Conservation (phyloP, 2,888 invertebrate species). For the Drosophila kuntzei region DNA sequence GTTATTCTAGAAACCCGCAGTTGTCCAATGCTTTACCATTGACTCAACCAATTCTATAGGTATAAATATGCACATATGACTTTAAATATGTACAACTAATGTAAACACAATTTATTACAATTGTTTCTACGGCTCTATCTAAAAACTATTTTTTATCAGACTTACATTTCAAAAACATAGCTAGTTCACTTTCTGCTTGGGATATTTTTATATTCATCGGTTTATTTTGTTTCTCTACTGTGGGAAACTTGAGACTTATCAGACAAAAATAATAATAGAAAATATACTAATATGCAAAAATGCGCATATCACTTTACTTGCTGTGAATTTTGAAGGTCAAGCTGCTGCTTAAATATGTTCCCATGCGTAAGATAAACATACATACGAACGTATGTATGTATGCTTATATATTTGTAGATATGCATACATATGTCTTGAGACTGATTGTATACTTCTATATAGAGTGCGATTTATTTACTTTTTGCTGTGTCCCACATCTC, state of each 20-base stretch:
- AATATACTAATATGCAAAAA: conserved; percentile 32
- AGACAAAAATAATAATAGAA: conserved; percentile 15
- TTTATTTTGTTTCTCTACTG: conserved; percentile 30
- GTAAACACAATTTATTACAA: not conserved
- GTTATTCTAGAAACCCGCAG: conserved; percentile 28
- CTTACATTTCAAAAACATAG: not conserved
- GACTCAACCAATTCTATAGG: conserved; percentile 19
- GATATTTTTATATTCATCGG: conserved; percentile 22
- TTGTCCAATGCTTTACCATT: conserved; percentile 15
- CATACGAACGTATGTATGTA: not conserved
- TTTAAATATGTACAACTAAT: not conserved
- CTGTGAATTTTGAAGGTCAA: conserved; percentile 42
- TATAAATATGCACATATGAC: not conserved
- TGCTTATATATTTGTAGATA: not conserved
- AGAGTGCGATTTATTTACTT: not conserved
- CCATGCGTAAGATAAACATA: conserved; percentile 36
- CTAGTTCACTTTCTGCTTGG: conserved; percentile 4
- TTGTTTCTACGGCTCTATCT: not conserved
- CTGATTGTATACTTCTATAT: not conserved
- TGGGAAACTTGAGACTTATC: conserved; percentile 57
- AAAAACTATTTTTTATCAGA: not conserved
- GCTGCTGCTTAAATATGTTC: conserved; percentile 36
- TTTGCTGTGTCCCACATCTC: no score
- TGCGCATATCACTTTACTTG: conserved; percentile 29
- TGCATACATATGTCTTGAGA: not conserved